A percentile compares a stretch with the other conserved stretches of the same genome.
Conservation (phyloP, 2,888 invertebrate species). For the Trissonchulus latispiculum region DNA sequence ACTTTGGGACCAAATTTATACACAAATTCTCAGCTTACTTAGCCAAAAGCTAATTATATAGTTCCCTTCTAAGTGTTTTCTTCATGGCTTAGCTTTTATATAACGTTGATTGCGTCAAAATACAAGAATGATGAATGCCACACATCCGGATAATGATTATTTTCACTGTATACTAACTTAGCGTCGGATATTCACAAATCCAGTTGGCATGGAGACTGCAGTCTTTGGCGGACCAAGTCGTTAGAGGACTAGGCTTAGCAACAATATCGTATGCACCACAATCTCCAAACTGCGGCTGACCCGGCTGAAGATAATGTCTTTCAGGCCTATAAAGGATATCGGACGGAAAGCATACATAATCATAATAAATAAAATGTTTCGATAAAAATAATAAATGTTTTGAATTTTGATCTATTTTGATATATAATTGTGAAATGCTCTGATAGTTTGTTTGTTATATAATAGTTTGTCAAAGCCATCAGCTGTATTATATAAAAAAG, state of each 20-base stretch:
- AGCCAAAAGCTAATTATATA: neutral
- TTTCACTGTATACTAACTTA: no score
- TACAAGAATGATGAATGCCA: no score
- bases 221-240: neutral
- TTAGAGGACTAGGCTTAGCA: neutral
- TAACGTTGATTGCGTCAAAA: no score
- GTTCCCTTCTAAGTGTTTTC: neutral
- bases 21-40: neutral
- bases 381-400: no score
- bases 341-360: neutral
- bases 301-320: neutral
- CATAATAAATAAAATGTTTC: neutral
- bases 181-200: constrained; percentile 10
- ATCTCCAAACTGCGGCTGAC: no score
- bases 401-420: no score
- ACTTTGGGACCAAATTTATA: no score
- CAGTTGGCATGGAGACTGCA: neutral
- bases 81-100: no score
- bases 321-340: neutral
- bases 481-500: neutral
- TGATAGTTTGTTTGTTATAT: no score
- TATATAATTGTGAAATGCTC: no score
- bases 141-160: no score
- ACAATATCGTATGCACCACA: neutral
- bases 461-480: no score